Evolutionary conservation across 2,888 invertebrate species (phyloP), one percentile per base, ranked within the genome.

Genomic region (Phaedon cochleariae): DNA sequence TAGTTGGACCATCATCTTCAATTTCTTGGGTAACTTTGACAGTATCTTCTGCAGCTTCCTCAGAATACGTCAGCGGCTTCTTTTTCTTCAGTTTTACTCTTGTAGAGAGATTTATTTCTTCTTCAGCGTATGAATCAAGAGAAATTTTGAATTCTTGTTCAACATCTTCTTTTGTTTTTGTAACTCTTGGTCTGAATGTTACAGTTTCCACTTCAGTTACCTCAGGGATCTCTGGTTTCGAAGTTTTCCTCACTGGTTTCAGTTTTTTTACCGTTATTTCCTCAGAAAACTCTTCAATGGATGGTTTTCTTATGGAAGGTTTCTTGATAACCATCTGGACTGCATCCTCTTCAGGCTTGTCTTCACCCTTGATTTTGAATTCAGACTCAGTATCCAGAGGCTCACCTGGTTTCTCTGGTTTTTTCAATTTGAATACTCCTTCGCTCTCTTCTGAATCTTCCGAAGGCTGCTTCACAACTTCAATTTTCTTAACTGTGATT

Each of bases 61-160:
- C 94, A 10, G 87, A 88, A 80, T 90, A 93, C 1, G 92, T 92
- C 64, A 89, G 88, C 59, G 90, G 90, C 70, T 89, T 89, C 60
- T 87, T 89, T 76, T 91, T 92, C 80, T 91, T 93, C 6, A 94
- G 77, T 83, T 91, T 92, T 0, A 94, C 90, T 83, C 92, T 94
- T 64, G 93, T 92, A 2, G 92, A 90, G 90, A 94, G 91, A 7
- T 93, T 92, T 73, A 94, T 91, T 84, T 94, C 93, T 85, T 94
- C 94, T 84, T 94, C 94, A 41, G 93, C 93, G 80, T 94, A 94
- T 0, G 92, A 92, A 82, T 94, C 92, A 67, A 94, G 84, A 10
- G 92, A 91, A 71, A 95, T 94, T 82, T 92, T 94, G 80, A 95
- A 95, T 84, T 95, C 95, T 84, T 95, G 95, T 79, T 95, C 94